These are phyloP conservation scores for Aleiodes sp. DNA, from an alignment of 1,140 invertebrate species.

Conservation along the genomic window DNA sequence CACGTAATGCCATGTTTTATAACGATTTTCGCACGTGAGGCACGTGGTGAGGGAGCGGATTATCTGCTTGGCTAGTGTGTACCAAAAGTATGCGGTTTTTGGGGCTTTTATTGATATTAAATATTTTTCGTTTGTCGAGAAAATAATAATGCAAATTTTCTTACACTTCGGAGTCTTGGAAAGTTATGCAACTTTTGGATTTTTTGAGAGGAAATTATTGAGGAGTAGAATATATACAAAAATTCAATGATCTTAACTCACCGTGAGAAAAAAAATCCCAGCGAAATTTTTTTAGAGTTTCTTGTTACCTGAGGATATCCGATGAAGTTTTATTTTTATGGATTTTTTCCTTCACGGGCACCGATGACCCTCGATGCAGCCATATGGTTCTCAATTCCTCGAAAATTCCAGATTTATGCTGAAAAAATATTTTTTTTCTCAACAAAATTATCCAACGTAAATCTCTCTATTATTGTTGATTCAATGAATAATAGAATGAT, in stretches of 20 bases:
- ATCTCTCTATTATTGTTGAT: no score
- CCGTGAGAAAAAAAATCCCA: conserved; percentile 2
- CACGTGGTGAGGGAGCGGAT: background rate
- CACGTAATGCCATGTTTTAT: background rate
- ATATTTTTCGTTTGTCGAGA: no score
- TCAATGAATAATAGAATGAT: no score
- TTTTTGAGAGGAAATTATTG: no score
- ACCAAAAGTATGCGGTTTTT: background rate
- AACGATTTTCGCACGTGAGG: background rate
- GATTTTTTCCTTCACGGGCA: background rate
- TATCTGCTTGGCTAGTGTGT: background rate
- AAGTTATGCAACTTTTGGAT: no score
- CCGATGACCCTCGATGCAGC: background rate
- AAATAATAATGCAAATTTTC: no score
- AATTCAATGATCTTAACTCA: background rate
- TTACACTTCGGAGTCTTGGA: no score
- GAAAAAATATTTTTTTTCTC: no score
- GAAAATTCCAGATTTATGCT: background rate
- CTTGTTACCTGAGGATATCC: conserved; percentile 2
- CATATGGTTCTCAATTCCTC: background rate
- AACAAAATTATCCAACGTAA: no score
- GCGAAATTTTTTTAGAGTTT: background rate
- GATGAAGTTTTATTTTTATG: background rate
- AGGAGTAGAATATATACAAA: no score
- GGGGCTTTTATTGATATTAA: background rate